A percentile compares a stretch with the other conserved stretches of the same genome.
These are phyloP conservation scores for Gerris buenoi DNA, from an alignment of 1,140 invertebrate species.

Conservation along the genomic window DNA sequence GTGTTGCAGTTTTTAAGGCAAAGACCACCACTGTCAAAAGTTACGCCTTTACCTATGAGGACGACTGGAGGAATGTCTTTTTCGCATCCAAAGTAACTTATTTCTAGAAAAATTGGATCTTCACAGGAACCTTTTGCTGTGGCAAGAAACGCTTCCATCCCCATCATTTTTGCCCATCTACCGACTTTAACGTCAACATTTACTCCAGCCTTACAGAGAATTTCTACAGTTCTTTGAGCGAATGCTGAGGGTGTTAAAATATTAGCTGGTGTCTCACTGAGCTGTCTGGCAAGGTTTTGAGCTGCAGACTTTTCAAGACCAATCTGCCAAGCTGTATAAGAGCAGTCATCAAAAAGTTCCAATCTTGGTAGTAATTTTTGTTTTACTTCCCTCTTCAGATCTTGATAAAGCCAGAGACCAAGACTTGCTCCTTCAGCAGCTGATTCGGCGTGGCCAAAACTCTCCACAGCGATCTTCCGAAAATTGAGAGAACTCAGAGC, in stretches of 20 bases:
- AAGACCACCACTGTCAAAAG: constrained; percentile 50
- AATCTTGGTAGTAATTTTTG: constrained; percentile 16
- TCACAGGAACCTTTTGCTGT: constrained; percentile 44
- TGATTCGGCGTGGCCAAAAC: constrained; percentile 36
- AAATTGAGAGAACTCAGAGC: constrained; percentile 27
- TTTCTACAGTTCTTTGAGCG: constrained; percentile 34
- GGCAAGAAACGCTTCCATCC: constrained; percentile 47
- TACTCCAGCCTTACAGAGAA: constrained; percentile 31
- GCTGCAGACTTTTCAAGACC: constrained; percentile 40
- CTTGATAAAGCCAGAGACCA: constrained; percentile 34
- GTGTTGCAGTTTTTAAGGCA: constrained; percentile 38
- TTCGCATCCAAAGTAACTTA: constrained; percentile 34
- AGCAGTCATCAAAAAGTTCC: constrained; percentile 24
- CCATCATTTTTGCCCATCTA: constrained; percentile 40
- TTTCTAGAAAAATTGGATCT: constrained; percentile 43
- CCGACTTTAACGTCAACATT: constrained; percentile 36
- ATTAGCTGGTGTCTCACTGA: constrained; percentile 49
- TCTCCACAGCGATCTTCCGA: constrained; percentile 34
- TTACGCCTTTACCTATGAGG: constrained; percentile 40
- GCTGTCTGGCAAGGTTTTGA: constrained; percentile 42
- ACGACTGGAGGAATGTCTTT: constrained; percentile 31
- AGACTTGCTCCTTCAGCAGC: constrained; percentile 36
- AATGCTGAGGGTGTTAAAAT: constrained; percentile 45
- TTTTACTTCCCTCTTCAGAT: constrained; percentile 27
- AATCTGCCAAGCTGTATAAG: constrained; percentile 37